phyloP scores from a whole-genome alignment of 2,113 vertebrate genomes.

The Todiramphus chloris region DNA sequence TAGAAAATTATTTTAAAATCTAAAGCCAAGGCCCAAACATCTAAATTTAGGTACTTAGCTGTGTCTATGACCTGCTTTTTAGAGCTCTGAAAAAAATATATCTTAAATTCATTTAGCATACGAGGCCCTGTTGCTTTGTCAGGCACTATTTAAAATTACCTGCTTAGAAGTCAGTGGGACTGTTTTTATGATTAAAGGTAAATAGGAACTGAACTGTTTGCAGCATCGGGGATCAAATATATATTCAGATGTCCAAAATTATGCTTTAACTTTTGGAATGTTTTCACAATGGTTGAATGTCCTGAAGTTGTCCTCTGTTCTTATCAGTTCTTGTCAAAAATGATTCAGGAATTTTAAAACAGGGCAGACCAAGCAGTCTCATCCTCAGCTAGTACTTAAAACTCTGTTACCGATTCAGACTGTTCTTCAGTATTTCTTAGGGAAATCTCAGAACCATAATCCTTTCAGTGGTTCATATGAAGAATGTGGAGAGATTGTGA shows the following conservation, averaged over 20 bases:
- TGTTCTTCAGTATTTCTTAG: constrained; percentile 20
- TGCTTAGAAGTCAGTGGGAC: background rate
- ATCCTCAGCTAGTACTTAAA: constrained; percentile 38
- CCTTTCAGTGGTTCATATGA: background rate
- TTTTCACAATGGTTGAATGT: background rate
- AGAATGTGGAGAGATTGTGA: constrained; percentile 2
- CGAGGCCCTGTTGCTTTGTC: background rate
- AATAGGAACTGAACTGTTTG: background rate
- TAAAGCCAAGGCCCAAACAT: background rate
- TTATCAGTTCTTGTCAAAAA: constrained; percentile 16
- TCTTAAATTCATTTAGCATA: background rate
- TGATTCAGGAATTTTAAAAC: background rate
- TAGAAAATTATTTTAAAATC: background rate
- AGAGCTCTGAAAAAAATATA: background rate
- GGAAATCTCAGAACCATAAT: constrained; percentile 19
- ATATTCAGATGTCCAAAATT: background rate
- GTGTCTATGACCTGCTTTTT: background rate
- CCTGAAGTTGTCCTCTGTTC: background rate
- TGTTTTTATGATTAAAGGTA: background rate
- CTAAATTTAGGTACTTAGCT: background rate
- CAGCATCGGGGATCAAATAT: background rate
- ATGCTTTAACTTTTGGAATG: background rate
- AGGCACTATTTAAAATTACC: background rate
- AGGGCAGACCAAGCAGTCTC: background rate
- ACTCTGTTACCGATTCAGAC: background rate